These are phyloP conservation scores for Hiodon alosoides DNA, from an alignment of 2,113 vertebrate species.

Conservation along the genomic window DNA sequence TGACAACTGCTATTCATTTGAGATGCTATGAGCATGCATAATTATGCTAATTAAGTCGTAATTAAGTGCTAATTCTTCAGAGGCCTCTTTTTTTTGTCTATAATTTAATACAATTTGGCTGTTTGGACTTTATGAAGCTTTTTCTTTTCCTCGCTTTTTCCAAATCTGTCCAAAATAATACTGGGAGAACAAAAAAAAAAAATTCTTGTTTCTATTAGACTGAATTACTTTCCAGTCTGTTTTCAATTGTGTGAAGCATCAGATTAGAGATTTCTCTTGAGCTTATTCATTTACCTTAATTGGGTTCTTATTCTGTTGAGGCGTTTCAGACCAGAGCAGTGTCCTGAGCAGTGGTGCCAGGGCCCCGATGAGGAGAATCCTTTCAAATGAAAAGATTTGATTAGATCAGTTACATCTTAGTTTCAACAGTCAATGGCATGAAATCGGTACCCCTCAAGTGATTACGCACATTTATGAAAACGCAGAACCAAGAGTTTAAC, in stretches of 20 bases:
- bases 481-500: not conserved
- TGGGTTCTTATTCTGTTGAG: conserved; percentile 4
- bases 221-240: conserved; percentile 21
- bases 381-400: not conserved
- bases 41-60: conserved; percentile 99
- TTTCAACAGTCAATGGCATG: not conserved
- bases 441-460: not conserved
- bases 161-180: conserved; percentile 37
- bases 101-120: conserved; percentile 91
- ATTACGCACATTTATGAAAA: conserved; percentile 5
- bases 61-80: conserved; percentile 99
- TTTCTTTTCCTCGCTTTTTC: conserved; percentile 50
- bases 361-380: conserved; percentile 2
- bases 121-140: conserved; percentile 85
- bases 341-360: not conserved
- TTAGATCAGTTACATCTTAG: not conserved
- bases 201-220: conserved; percentile 13
- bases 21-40: conserved; percentile 99
- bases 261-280: conserved; percentile 7
- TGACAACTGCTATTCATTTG: conserved; percentile 99
- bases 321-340: not conserved
- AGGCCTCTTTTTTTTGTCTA: conserved; percentile 88
- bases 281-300: conserved; percentile 9
- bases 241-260: conserved; percentile 11
- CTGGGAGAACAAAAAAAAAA: conserved; percentile 17